Conservation (phyloP, 2,113 vertebrate species). For the Varanus komodoensis region DNA sequence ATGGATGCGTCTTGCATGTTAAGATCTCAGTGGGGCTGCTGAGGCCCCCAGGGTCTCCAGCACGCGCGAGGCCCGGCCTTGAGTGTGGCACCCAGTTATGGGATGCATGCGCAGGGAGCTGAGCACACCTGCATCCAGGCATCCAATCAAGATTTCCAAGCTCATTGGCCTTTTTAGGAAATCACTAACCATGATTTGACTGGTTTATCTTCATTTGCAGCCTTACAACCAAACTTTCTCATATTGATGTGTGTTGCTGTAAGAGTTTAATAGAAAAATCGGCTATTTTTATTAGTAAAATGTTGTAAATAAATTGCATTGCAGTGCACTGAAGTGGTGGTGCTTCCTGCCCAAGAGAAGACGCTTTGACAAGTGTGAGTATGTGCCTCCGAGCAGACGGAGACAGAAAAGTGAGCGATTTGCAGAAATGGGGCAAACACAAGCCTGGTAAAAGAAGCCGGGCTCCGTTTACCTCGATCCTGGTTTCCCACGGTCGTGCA, state of each 20-base stretch:
- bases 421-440: background rate
- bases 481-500: background rate
- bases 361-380: background rate
- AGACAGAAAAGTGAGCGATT: too few species aligned
- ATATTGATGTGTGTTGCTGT: background rate
- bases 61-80: background rate
- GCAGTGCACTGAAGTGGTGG: background rate
- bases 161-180: background rate
- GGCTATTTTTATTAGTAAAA: background rate
- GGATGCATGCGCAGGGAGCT: background rate
- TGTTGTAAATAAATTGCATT: background rate
- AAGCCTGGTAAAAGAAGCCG: background rate
- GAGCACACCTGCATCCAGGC: background rate
- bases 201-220: background rate
- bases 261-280: background rate
- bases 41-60: background rate
- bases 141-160: background rate
- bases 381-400: too few species aligned
- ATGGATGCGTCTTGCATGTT: background rate
- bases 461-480: background rate
- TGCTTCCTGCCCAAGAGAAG: background rate
- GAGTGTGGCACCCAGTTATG: background rate
- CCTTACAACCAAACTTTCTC: background rate
- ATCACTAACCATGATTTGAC: background rate
- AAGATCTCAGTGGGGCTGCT: background rate